Base-by-base conservation (phyloP, 2,797 vertebrate species). In the Tarsius wallacei region DNA sequence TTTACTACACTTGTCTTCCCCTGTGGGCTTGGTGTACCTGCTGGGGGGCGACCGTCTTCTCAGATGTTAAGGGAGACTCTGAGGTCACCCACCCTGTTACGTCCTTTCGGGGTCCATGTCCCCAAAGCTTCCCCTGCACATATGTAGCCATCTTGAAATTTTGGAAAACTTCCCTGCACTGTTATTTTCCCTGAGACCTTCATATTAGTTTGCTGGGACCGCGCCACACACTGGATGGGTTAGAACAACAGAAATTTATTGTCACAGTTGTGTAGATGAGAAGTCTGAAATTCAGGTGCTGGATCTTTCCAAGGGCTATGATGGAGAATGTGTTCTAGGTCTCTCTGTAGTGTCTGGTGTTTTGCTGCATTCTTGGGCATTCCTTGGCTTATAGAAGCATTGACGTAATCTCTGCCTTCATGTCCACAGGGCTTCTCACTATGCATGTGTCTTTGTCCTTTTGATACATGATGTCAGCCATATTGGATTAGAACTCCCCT, bases 151-250 rank as follows among this genome's bases (percentile, higher is more conserved):
- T 0, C 2, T 5, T 10, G 15, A 22, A 5, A 0, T 14, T 66
- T 53, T 36, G 22, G 55, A 16, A 82, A 47, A 7, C 22, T 2
- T 10, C 73, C 10, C 64, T 0, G 0, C 5, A 1, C 24, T 0
- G 4, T 21, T 21, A 13, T 33, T 63, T 7, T 17, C 76, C 5
- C 2, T 14, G 0, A 9, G 42, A 1, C 5, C 5, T 12, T 10
- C 15, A 0, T 0, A 0, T 16, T 0, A 0, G 0, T 31, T 53
- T 21, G 24, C 63, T 10, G n/a, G 49, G 19, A 12, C 2, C 0
- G 1, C 2, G 3, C n/a, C 12, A 49, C 11, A 22, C 0, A 2
- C 8, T 0, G 12, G 51, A 22, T 3, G 26, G 21, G 47, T 33
- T n/a, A 28, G 36, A 81, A 51, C 9, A 28, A 8, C 0, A 24